Conservation (phyloP, 1,140 invertebrate species). For the Panulirus ornatus region DNA sequence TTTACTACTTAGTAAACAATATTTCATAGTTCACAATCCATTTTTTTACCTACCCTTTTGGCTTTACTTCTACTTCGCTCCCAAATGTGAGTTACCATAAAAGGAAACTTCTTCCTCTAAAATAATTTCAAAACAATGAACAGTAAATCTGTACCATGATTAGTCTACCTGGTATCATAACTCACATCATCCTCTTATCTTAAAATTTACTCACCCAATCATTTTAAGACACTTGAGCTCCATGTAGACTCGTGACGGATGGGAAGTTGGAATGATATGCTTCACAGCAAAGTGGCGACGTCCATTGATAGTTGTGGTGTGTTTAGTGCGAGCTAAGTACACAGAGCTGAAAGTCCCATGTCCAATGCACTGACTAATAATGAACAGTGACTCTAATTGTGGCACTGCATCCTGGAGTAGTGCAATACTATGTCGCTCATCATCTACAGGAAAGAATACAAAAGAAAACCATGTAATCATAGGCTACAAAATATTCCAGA, state of each 20-base stretch:
- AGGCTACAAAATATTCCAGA: no score
- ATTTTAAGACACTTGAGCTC: constrained; percentile 67
- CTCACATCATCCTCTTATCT: background rate
- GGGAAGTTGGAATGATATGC: constrained; percentile 74
- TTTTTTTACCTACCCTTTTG: no score
- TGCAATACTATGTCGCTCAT: constrained; percentile 56
- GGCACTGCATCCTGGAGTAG: constrained; percentile 66
- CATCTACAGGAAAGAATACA: constrained; percentile 3
- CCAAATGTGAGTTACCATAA: no score
- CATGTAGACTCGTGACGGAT: constrained; percentile 72
- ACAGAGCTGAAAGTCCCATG: constrained; percentile 74
- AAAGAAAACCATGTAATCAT: background rate
- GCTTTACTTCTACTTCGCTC: no score
- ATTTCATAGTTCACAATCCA: no score
- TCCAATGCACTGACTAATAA: constrained; percentile 59
- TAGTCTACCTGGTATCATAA: no score
- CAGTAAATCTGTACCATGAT: no score
- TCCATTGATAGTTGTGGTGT: constrained; percentile 52
- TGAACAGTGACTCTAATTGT: constrained; percentile 66
- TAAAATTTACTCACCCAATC: constrained; percentile 1
- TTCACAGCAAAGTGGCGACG: constrained; percentile 68
- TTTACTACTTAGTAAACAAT: no score
- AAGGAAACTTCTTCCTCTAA: no score
- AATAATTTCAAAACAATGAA: no score
- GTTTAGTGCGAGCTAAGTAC: constrained; percentile 68